phyloP scores from a whole-genome alignment of 2,888 invertebrate genomes.

The Geophilus truncorum region DNA sequence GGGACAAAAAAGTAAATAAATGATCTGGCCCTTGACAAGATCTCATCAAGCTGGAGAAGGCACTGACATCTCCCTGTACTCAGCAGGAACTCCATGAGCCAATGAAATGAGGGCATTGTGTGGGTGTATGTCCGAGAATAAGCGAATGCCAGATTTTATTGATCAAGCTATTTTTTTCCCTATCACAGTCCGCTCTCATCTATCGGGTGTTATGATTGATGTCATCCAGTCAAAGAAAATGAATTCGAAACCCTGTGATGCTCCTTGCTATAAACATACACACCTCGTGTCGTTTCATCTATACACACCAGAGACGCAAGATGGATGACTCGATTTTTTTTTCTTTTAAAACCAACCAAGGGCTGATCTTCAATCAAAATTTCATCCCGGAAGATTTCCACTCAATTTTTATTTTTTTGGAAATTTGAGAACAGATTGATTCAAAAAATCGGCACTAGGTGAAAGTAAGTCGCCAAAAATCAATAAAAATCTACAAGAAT shows the following conservation, averaged over 20 bases:
- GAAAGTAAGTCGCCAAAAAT: too few relatives aligned
- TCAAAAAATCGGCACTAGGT: not conserved
- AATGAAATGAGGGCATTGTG: not conserved
- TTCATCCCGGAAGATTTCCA: not conserved
- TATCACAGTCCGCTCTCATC: not conserved
- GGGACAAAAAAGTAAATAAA: not conserved
- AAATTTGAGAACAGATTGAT: not conserved
- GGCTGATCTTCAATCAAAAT: slow-evolving; percentile 8
- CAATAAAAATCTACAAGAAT: too few relatives aligned
- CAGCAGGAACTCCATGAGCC: not conserved
- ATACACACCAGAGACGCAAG: slow-evolving; percentile 17
- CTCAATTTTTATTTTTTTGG: not conserved
- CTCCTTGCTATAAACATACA: slow-evolving; percentile 18
- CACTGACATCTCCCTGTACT: not conserved
- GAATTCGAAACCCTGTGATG: slow-evolving; percentile 21
- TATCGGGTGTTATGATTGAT: slow-evolving; percentile 19
- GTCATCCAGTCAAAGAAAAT: slow-evolving; percentile 17
- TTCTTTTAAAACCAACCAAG: not conserved
- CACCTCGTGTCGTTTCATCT: slow-evolving; percentile 16
- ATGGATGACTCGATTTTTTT: not conserved
- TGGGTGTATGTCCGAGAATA: not conserved
- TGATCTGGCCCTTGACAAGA: not conserved
- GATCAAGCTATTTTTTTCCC: slow-evolving; percentile 6
- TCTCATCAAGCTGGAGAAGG: not conserved
- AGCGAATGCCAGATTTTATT: slow-evolving; percentile 10